Conservation (phyloP, 1,140 invertebrate genomes). For the Drosophila albomicans region DNA sequence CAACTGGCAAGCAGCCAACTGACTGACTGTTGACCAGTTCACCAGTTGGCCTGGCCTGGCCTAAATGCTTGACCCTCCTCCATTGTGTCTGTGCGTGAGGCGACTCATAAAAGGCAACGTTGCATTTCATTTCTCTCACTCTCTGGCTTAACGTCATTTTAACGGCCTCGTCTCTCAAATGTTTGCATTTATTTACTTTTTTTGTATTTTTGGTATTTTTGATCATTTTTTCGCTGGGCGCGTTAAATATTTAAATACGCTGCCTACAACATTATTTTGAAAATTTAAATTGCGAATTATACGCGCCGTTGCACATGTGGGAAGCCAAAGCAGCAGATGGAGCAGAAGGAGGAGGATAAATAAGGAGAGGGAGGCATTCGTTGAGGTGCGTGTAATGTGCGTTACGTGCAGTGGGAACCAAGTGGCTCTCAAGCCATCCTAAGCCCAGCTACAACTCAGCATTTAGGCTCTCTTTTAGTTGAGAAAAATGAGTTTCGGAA, state of each 20-base stretch:
- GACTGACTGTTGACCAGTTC: slow-evolving; percentile 3
- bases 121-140: slow-evolving; percentile 42
- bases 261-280: slow-evolving; percentile 44
- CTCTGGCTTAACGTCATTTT: slow-evolving; percentile 36
- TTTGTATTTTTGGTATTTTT: background rate
- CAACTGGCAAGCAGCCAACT: background rate
- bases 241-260: slow-evolving; percentile 47
- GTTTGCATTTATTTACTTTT: slow-evolving; percentile 18
- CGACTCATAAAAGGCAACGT: slow-evolving; percentile 37
- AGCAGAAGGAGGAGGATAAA: too few relatives aligned
- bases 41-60: background rate
- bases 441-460: slow-evolving; percentile 4
- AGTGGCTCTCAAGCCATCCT: slow-evolving; percentile 5
- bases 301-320: slow-evolving; percentile 48
- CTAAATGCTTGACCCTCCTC: slow-evolving; percentile 42
- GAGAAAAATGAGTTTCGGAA: slow-evolving; percentile 22
- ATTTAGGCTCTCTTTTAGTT: slow-evolving; percentile 18
- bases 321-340: background rate
- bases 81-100: slow-evolving; percentile 4
- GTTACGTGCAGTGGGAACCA: slow-evolving; percentile 43
- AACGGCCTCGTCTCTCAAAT: slow-evolving; percentile 30
- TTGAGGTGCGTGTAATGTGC: slow-evolving; percentile 48
- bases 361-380: background rate
- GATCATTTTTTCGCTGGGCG: background rate
- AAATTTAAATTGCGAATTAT: slow-evolving; percentile 65